Conservation (phyloP, 2,113 vertebrate species). For the Gobius niger region DNA sequence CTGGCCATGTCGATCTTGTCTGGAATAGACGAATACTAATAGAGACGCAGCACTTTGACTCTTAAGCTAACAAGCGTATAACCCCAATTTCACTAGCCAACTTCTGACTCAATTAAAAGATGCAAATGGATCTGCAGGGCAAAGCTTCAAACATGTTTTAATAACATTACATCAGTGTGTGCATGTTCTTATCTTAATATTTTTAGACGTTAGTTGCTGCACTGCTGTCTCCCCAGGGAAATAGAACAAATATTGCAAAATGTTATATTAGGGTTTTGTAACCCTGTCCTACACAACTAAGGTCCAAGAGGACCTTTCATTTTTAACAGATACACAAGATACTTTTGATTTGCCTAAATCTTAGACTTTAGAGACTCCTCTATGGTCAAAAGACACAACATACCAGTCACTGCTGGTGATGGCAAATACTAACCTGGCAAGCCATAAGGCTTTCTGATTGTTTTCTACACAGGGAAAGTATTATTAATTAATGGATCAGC, state of each 20-base stretch:
- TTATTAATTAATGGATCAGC: no score
- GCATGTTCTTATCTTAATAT: background rate
- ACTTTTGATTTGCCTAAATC: no score
- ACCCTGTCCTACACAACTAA: background rate
- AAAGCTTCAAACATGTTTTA: conserved; percentile 17
- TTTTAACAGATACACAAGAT: no score
- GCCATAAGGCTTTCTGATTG: no score
- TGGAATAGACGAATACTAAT: background rate
- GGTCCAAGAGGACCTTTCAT: no score
- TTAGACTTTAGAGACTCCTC: no score
- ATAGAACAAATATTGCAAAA: background rate
- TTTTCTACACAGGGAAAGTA: no score
- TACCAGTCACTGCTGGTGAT: no score
- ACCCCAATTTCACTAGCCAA: conserved; percentile 15
- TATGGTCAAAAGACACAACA: no score
- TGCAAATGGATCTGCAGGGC: background rate
- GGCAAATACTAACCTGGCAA: no score
- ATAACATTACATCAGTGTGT: background rate
- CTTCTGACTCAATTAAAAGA: conserved; percentile 8
- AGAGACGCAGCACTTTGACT: background rate
- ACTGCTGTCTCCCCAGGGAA: background rate
- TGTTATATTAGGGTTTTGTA: background rate
- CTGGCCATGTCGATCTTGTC: background rate
- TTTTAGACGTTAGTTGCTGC: background rate
- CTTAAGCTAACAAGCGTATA: conserved; percentile 15